Evolutionary conservation across 2,888 invertebrate species (phyloP).

Genomic region (Neoitamus cyanurus): DNA sequence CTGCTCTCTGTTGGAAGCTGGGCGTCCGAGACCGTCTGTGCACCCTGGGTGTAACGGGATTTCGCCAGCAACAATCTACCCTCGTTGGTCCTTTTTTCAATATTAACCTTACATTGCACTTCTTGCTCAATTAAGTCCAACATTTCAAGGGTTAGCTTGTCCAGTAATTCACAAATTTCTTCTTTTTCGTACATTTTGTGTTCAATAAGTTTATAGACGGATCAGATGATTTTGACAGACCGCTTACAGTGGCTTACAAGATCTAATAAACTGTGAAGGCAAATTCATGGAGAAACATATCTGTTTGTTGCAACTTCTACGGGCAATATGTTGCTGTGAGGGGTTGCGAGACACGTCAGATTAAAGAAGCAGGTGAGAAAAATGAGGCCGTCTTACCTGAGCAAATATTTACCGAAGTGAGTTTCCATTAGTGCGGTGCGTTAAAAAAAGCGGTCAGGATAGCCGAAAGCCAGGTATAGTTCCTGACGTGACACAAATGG

Average conservation of each 20-base stretch:
- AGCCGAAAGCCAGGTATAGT: background rate
- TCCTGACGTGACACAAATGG: slow-evolving; percentile 23
- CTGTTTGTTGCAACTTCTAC: too few species aligned
- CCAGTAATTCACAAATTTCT: slow-evolving; percentile 69
- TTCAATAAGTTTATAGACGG: background rate
- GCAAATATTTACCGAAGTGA: background rate
- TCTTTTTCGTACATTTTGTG: background rate
- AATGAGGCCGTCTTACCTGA: background rate
- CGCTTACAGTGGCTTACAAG: background rate
- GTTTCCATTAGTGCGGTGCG: background rate
- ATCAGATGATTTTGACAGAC: background rate
- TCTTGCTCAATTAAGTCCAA: slow-evolving; percentile 80
- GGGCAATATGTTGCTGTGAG: background rate
- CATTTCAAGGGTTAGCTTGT: slow-evolving; percentile 76
- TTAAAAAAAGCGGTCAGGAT: background rate
- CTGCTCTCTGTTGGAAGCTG: slow-evolving; percentile 75
- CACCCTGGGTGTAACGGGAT: slow-evolving; percentile 82
- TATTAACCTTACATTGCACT: slow-evolving; percentile 73
- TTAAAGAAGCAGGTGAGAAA: background rate
- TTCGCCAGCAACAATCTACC: slow-evolving; percentile 83
- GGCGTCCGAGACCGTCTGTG: slow-evolving; percentile 75
- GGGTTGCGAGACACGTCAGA: background rate
- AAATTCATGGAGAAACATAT: background rate
- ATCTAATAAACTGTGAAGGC: background rate
- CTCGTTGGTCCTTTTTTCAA: slow-evolving; percentile 76